These are phyloP conservation scores for Sarcophaga subvicina DNA, from an alignment of 2,888 invertebrate species.

Conservation along the genomic window DNA sequence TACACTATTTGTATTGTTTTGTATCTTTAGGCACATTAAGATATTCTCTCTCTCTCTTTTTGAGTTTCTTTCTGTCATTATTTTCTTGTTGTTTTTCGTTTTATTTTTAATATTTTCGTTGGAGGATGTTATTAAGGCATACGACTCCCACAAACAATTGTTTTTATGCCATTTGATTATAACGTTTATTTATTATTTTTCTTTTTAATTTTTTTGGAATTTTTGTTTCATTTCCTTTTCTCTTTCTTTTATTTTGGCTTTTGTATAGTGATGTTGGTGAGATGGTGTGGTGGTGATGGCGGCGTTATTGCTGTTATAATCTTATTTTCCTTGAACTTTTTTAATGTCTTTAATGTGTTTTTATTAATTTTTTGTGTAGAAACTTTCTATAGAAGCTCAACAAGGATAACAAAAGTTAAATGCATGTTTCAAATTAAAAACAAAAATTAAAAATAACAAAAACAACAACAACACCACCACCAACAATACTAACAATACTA, in stretches of 20 bases:
- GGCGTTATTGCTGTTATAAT: conserved; percentile 8
- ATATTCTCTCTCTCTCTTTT: neutral
- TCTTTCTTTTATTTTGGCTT: no score
- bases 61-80: neutral
- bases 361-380: conserved; percentile 61
- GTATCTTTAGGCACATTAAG: conserved; percentile 22
- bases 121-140: conserved; percentile 26
- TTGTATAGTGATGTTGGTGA: neutral
- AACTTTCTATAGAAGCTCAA: conserved; percentile 47
- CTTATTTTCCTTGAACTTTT: conserved; percentile 53
- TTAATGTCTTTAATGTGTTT: conserved; percentile 66
- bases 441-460: conserved; percentile 49
- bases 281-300: neutral
- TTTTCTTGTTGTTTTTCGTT: neutral
- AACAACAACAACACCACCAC: neutral
- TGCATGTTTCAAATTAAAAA: conserved; percentile 67
- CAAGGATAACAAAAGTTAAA: conserved; percentile 68
- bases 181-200: conserved; percentile 21
- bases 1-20: conserved; percentile 1
- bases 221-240: neutral
- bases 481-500: neutral
- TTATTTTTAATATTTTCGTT: neutral
- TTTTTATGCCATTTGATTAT: conserved; percentile 47
- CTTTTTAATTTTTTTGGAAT: neutral
- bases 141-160: conserved; percentile 51